phyloP scores from a whole-genome alignment of 1,140 invertebrate genomes.

The Rhizoglyphus robini region DNA sequence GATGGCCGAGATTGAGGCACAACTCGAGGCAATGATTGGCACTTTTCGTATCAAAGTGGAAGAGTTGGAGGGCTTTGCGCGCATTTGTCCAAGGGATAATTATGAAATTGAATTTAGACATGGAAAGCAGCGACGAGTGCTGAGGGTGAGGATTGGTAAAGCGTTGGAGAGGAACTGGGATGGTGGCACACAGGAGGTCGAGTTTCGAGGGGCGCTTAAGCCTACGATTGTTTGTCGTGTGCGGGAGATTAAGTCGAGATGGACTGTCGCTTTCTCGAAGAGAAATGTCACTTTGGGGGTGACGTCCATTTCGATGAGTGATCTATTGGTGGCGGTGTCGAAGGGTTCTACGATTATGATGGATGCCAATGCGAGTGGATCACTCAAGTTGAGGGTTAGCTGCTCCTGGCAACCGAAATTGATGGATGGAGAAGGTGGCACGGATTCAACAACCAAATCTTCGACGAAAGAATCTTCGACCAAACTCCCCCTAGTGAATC shows the following conservation, averaged over 20 bases:
- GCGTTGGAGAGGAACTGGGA: neutral
- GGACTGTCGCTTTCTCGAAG: neutral
- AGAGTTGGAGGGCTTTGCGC: slow-evolving; percentile 14
- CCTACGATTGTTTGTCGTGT: neutral
- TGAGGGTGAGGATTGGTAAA: neutral
- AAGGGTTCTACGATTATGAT: neutral
- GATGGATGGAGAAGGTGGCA: neutral
- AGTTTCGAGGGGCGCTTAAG: neutral
- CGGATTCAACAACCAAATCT: neutral
- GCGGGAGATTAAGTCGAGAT: slow-evolving; percentile 6
- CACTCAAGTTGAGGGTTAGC: slow-evolving; percentile 2
- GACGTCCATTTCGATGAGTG: neutral
- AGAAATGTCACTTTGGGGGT: slow-evolving; percentile 5
- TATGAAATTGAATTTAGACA: slow-evolving; percentile 17
- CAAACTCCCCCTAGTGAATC: neutral
- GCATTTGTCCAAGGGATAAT: slow-evolving; percentile 12
- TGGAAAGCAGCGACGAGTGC: slow-evolving; percentile 1
- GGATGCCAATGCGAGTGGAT: slow-evolving; percentile 14
- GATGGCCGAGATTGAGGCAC: neutral
- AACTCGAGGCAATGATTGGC: slow-evolving; percentile 16
- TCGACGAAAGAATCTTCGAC: neutral
- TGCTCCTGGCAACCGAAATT: neutral
- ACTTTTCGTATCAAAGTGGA: slow-evolving; percentile 3
- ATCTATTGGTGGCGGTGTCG: neutral
- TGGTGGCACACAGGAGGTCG: neutral